phyloP scores from a whole-genome alignment of 2,888 invertebrate species.

The Xestia sexstrigata region DNA sequence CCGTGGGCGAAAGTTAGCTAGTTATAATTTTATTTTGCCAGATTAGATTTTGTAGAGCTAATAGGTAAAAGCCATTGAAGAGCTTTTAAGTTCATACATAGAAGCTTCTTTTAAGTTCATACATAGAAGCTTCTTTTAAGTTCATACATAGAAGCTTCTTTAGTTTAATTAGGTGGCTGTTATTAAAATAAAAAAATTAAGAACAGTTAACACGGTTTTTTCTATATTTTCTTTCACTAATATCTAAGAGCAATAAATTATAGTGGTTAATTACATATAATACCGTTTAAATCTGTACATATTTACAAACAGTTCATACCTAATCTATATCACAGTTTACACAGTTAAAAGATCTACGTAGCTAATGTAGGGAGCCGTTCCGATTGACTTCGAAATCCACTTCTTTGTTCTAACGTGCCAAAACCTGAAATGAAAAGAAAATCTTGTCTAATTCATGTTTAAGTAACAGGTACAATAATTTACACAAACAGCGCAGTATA shows the following conservation, averaged over 20 bases:
- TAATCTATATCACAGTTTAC: conserved; percentile 72
- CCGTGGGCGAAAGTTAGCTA: background rate
- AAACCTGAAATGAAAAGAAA: conserved; percentile 65
- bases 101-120: background rate
- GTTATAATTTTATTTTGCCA: background rate
- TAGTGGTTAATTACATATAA: conserved; percentile 69
- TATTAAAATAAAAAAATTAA: conserved; percentile 64
- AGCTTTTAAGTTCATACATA: too few species aligned
- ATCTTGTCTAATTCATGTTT: conserved; percentile 31
- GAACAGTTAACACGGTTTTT: conserved; percentile 79
- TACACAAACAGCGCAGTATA: conserved; percentile 10
- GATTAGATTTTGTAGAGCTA: background rate
- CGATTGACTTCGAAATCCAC: conserved; percentile 48
- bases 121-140: background rate
- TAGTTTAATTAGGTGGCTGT: background rate
- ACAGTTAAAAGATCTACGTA: conserved; percentile 62
- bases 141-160: background rate
- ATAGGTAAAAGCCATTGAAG: background rate
- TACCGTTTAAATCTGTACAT: conserved; percentile 76
- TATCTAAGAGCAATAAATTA: conserved; percentile 82
- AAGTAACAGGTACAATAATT: conserved; percentile 34
- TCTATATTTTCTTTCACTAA: conserved; percentile 78
- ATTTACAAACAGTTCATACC: conserved; percentile 72
- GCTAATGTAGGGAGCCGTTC: conserved; percentile 61
- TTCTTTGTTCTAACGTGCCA: conserved; percentile 44